Percentiles rank a stretch among this genome's conserved stretches.
Conservation (phyloP, 2,113 vertebrate species). For the Aythya baeri region DNA sequence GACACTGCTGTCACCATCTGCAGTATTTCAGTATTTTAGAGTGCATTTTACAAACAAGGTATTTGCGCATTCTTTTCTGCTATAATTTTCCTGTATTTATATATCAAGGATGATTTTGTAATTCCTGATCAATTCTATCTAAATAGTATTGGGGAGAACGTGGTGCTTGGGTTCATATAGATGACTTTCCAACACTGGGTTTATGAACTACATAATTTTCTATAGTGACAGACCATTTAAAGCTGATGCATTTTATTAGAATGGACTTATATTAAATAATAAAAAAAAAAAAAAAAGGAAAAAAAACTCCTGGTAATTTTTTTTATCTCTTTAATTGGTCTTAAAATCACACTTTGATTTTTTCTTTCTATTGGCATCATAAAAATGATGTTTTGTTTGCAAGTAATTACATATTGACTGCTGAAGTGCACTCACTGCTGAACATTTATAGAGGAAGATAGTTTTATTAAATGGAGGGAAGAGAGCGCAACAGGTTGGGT, state of each 20-base stretch:
- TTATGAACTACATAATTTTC: background rate
- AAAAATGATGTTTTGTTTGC: background rate
- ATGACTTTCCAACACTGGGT: background rate
- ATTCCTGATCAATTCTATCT: background rate
- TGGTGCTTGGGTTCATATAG: background rate
- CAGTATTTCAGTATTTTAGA: background rate
- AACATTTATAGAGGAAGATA: background rate
- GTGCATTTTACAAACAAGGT: background rate
- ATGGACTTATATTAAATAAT: background rate
- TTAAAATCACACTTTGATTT: background rate
- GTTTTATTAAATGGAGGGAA: background rate
- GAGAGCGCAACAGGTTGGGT: too few species aligned
- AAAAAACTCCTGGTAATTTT: background rate
- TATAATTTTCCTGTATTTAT: background rate
- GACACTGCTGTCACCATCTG: fast-evolving
- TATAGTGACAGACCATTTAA: background rate
- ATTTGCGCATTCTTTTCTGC: background rate
- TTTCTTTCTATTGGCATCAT: background rate
- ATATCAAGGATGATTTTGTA: background rate
- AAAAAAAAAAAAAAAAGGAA: background rate
- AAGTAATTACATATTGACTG: background rate
- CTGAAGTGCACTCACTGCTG: background rate
- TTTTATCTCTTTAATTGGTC: background rate
- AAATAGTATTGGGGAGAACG: background rate
- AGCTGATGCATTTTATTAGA: background rate